Evolutionary conservation across 53 echinoderm and acorn worm species (phyloP).

Genomic region (Apostichopus leukothele): DNA sequence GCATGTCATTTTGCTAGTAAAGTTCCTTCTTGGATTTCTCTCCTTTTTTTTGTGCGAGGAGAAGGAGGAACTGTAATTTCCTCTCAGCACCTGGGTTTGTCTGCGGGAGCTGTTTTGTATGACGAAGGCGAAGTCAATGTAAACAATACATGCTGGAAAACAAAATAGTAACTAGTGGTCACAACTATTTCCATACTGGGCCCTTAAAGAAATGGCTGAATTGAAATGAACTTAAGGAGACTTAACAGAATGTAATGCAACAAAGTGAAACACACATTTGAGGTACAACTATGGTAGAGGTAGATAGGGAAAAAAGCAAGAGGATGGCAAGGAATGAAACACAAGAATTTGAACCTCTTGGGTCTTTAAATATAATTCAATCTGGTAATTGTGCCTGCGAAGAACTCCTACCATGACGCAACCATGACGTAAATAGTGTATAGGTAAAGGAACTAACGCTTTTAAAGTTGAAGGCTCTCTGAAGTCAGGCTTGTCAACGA

Average conservation of each 20-base stretch:
- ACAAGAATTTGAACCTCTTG: not conserved
- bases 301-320: not conserved
- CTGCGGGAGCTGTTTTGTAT: conserved; percentile 6
- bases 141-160: not conserved
- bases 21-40: not conserved
- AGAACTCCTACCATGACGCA: not conserved
- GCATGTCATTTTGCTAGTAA: conserved; percentile 14
- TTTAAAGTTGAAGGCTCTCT: too few relatives aligned
- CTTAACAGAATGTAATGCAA: not conserved
- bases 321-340: not conserved
- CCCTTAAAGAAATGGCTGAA: too few relatives aligned
- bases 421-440: not conserved
- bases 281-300: not conserved
- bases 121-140: not conserved
- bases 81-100: conserved; percentile 33
- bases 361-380: not conserved
- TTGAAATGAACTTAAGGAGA: not conserved
- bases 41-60: not conserved
- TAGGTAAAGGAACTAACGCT: not conserved
- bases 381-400: not conserved
- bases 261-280: not conserved
- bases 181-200: too few relatives aligned
- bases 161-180: too few relatives aligned
- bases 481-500: too few relatives aligned
- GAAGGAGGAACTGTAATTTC: conserved; percentile 32